Evolutionary conservation across 2,888 invertebrate species (phyloP), one percentile per base, ranked within the genome.

Genomic region (Pycnomerus fuliginosus): DNA sequence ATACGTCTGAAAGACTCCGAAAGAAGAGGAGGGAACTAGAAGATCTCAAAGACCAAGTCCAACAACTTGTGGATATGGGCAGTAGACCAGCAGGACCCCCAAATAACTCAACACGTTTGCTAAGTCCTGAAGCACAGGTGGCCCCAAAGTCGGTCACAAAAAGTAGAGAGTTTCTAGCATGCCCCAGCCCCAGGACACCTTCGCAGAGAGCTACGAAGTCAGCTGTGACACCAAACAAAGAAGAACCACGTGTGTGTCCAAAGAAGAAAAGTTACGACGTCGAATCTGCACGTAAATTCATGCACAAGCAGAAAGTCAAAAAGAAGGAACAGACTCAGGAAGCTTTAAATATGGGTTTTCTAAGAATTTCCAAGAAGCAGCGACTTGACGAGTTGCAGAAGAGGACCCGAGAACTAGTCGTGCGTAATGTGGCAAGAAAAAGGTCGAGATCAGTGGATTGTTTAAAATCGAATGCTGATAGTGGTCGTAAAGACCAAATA

Each of bases 221-320:
- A 2, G 20, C 22, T 13, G 7, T 7, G 13, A 10, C n/a, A 3
- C 28, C 28, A 31, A 24, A 45, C 13, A 8, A 8, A 28, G 34
- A 11, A 31, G 10, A 32, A 43, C 13, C 7, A 12, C 7, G 4
- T 17, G 22, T 37, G 8, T 11, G 25, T 7, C 58, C 49, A 35
- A 63, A 62, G 44, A 28, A 27, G 4, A 55, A 62, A 46, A 50
- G 57, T 40, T 80, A 80, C 56, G 74, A 78, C 64, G 69, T 72
- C 1, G 73, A 76, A 35, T 73, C 75, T 51, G 74, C 80, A 1
- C 67, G 77, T 2, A 73, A 75, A 48, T 82, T 73, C 60, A 81
- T 82, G 52, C 73, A 74, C 50, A 76, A 75, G 52, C 79, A 81
- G 61, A 75, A 71, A 53, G 73, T 74, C 40, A 76, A 76, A 54